A percentile compares a stretch with the other conserved stretches of the same genome.
These are phyloP conservation scores for Papilio elwesi DNA, from an alignment of 2,888 invertebrate species.

Conservation along the genomic window DNA sequence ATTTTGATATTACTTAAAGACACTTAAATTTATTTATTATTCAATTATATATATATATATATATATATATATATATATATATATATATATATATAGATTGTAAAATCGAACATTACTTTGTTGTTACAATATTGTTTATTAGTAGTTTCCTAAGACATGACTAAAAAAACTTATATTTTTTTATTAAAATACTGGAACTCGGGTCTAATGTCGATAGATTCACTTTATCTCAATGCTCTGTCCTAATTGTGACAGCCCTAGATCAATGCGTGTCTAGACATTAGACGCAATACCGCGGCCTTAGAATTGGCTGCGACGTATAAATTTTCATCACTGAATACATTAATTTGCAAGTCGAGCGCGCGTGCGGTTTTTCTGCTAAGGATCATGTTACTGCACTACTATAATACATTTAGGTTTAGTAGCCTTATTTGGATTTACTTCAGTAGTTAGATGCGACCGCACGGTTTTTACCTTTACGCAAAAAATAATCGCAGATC, in stretches of 20 bases:
- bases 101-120: too few species aligned
- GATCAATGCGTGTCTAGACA: slow-evolving; percentile 39
- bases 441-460: background rate
- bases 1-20: too few species aligned
- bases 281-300: slow-evolving; percentile 27
- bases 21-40: too few species aligned
- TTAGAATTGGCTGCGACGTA: slow-evolving; percentile 32
- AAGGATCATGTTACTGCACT: slow-evolving; percentile 12
- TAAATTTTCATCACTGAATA: slow-evolving; percentile 41
- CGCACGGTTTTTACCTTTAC: background rate
- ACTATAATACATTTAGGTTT: slow-evolving; percentile 11
- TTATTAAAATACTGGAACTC: too few species aligned
- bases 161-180: background rate
- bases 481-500: background rate
- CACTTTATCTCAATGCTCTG: background rate
- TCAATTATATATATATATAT: too few species aligned
- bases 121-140: background rate
- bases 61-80: too few species aligned
- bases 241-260: slow-evolving; percentile 16
- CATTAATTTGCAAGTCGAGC: slow-evolving; percentile 36
- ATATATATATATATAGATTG: too few species aligned
- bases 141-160: background rate
- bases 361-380: slow-evolving; percentile 32
- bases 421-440: background rate
- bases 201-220: background rate